Percentiles rank a stretch among this genome's conserved stretches.
These are phyloP conservation scores for Benthochromis sp. DNA, from an alignment of 2,113 vertebrate species.

Conservation along the genomic window DNA sequence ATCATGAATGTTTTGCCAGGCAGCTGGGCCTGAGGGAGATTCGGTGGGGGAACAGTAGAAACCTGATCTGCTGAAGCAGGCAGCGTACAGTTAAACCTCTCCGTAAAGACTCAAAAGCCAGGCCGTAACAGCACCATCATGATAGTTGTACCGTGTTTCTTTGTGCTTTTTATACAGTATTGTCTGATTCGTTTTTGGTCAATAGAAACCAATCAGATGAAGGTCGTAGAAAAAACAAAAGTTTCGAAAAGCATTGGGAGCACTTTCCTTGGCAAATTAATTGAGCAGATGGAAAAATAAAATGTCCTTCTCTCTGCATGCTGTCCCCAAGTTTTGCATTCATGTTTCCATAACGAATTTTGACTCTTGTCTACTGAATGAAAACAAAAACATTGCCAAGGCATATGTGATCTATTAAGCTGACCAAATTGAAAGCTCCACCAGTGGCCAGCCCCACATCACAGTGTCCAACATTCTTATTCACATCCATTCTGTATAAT, in stretches of 20 bases:
- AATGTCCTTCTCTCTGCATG: not conserved
- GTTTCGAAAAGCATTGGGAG: slow-evolving; percentile 6
- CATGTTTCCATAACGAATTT: slow-evolving; percentile 1
- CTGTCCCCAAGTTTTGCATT: not conserved
- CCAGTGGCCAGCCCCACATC: slow-evolving; percentile 41
- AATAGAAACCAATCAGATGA: not conserved
- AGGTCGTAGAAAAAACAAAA: not conserved
- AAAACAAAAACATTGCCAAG: slow-evolving; percentile 44
- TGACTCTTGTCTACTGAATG: slow-evolving; percentile 17
- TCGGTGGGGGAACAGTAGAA: slow-evolving; percentile 35
- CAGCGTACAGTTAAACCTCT: slow-evolving; percentile 35
- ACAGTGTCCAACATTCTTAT: slow-evolving; percentile 20
- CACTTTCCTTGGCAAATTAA: slow-evolving; percentile 29
- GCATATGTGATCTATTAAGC: slow-evolving; percentile 54
- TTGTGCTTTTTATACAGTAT: not conserved
- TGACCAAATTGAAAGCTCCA: slow-evolving; percentile 28
- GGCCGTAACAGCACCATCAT: not conserved
- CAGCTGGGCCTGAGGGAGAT: slow-evolving; percentile 49
- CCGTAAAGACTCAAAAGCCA: slow-evolving; percentile 26
- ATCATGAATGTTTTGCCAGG: slow-evolving; percentile 69
- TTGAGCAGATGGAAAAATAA: slow-evolving; percentile 43
- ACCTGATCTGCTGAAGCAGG: slow-evolving; percentile 48
- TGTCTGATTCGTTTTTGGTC: not conserved
- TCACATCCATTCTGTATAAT: slow-evolving; percentile 56
- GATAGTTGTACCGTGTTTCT: not conserved